phyloP scores from a whole-genome alignment of 2,888 invertebrate genomes.

The Physocephala rufipes region DNA sequence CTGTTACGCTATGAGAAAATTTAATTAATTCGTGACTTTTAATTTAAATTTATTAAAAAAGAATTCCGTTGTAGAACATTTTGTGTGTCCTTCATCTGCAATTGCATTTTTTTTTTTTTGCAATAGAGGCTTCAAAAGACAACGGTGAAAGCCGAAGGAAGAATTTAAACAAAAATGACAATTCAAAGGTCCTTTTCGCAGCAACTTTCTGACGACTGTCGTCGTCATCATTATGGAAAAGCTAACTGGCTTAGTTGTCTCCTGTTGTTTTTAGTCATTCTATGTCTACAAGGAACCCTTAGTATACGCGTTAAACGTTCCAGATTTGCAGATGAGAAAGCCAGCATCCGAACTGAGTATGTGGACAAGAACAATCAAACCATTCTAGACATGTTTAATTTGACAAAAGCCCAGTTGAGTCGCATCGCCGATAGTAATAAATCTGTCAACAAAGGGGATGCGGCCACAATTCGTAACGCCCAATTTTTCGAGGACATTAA shows the following conservation, averaged over 20 bases:
- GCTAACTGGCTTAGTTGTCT: slow-evolving; percentile 42
- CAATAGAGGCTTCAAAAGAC: too few relatives aligned
- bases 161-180: not conserved
- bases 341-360: slow-evolving; percentile 56
- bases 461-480: slow-evolving; percentile 50
- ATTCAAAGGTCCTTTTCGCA: not conserved
- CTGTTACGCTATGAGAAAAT: too few relatives aligned
- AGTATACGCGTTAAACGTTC: slow-evolving; percentile 53
- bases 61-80: too few relatives aligned
- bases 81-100: too few relatives aligned
- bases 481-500: slow-evolving; percentile 54
- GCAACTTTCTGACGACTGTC: not conserved
- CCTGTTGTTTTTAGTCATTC: slow-evolving; percentile 36
- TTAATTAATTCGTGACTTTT: too few relatives aligned
- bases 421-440: slow-evolving; percentile 54
- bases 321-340: slow-evolving; percentile 49
- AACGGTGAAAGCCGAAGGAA: too few relatives aligned
- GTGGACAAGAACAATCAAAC: slow-evolving; percentile 60
- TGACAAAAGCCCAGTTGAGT: slow-evolving; percentile 60
- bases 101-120: too few relatives aligned
- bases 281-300: slow-evolving; percentile 39
- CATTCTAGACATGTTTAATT: slow-evolving; percentile 59
- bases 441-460: slow-evolving; percentile 52
- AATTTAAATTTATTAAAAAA: too few relatives aligned
- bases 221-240: not conserved